Evolutionary conservation across 2,113 vertebrate genomes (phyloP).

Genomic region (Sigmodon hispidus): DNA sequence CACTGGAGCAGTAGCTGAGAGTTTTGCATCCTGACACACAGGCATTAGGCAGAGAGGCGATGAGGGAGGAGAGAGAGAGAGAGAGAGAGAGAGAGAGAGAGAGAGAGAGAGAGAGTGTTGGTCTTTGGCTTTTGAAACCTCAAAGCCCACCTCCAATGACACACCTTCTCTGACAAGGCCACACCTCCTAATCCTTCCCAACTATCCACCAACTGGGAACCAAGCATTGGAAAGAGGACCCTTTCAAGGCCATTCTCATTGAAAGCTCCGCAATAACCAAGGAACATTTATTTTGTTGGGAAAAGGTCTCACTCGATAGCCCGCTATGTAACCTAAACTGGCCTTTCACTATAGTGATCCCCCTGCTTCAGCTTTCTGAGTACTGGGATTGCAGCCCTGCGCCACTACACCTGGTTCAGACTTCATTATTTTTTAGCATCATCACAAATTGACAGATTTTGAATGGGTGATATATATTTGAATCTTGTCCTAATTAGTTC

Average conservation of each 20-base stretch:
- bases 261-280: not conserved
- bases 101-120: not conserved
- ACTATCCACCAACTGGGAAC: not conserved
- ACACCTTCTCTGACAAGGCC: not conserved
- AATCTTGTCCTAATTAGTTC: not conserved
- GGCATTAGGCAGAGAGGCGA: not conserved
- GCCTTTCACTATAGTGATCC: not conserved
- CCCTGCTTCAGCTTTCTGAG: not conserved
- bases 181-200: not conserved
- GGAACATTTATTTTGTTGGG: not conserved
- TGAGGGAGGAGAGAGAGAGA: not conserved
- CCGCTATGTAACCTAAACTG: not conserved
- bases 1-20: no score
- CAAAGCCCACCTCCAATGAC: not conserved
- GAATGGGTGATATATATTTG: not conserved
- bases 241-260: not conserved
- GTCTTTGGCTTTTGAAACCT: not conserved
- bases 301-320: not conserved
- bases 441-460: not conserved
- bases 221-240: not conserved
- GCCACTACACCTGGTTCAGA: not conserved
- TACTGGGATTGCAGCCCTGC: not conserved
- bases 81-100: not conserved
- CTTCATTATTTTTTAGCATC: not conserved
- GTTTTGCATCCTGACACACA: not conserved